Base-by-base conservation (phyloP, 2,797 vertebrate genomes). In the Cirrhinus molitorella region DNA sequence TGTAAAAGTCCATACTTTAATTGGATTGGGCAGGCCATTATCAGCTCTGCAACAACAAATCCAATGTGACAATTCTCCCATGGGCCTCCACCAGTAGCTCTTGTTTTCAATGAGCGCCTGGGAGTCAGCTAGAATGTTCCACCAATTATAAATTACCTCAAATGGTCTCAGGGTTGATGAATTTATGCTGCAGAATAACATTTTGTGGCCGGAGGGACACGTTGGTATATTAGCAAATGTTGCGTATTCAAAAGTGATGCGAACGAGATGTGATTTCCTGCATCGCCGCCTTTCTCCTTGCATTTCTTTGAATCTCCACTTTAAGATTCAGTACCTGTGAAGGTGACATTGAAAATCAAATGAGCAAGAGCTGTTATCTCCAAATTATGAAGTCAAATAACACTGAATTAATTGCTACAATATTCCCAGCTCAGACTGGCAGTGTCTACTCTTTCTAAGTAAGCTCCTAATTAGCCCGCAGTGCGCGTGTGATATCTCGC, bases 291-390 rank as follows among this genome's bases (percentile, higher is more conserved):
- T 83, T 79, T 47, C 59, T n/a, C 43, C 23, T 28, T 61, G 43
- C 71, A 71, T 76, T 83, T 75, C 55, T 51, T 51, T 79, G 70
- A 40, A 67, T 53, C 75, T 73, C 17, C 53, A 34, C 68, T 79
- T 72, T 53, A 71, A 77, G 71, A 83, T 40, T 80, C 51, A 67
- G 63, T 79, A 83, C 45, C 63, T 80, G 81, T 61, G 25, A 89
- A 85, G 88, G 86, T 89, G 86, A 88, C 87, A 86, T 83, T 87
- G 81, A 78, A 86, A 80, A 59, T 78, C 76, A 80, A 83, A 86
- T 72, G 61, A 87, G 81, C 57, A 83, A 80, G 49, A 88, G 71
- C 78, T 81, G 81, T 85, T 88, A 88, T 88, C 83, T 85, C 63
- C 57, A 87, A 79, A 88, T 81, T 67, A 66, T 76, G 68, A 59